A percentile compares a stretch with the other conserved stretches of the same genome.
These are phyloP conservation scores for Oreohelix idahoensis DNA, from an alignment of 1,140 invertebrate species.

Conservation along the genomic window DNA sequence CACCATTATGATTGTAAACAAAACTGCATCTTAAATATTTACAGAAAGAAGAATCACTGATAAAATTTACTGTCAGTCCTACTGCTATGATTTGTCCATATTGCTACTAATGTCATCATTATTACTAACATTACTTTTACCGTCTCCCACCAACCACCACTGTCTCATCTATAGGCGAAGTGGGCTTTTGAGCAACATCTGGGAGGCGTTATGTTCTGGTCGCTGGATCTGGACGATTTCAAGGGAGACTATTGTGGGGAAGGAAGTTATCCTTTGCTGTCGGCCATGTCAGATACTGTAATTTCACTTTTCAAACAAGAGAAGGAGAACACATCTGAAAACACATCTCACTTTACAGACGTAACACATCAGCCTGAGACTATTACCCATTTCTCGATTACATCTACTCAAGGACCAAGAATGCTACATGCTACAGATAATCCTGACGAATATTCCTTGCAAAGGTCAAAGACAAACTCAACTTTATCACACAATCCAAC, in stretches of 20 bases:
- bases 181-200: not conserved
- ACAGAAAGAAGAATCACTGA: too few relatives aligned
- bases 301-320: not conserved
- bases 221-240: conserved; percentile 24
- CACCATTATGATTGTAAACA: too few relatives aligned
- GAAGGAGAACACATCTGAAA: not conserved
- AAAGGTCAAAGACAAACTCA: not conserved
- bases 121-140: too few relatives aligned
- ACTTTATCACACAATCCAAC: not conserved
- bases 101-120: too few relatives aligned
- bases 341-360: not conserved
- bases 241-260: conserved; percentile 9
- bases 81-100: too few relatives aligned
- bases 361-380: not conserved
- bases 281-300: not conserved
- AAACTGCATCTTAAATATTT: too few relatives aligned
- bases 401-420: not conserved
- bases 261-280: conserved; percentile 1
- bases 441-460: not conserved
- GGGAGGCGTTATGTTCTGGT: conserved; percentile 30
- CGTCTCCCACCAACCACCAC: too few relatives aligned
- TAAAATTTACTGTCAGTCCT: too few relatives aligned
- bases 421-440: not conserved
- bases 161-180: not conserved
- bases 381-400: not conserved